Percentiles rank a stretch among this genome's conserved stretches.
Evolutionary conservation across 2,797 vertebrate species (phyloP).

Genomic region (Ctenopoma multispine): DNA sequence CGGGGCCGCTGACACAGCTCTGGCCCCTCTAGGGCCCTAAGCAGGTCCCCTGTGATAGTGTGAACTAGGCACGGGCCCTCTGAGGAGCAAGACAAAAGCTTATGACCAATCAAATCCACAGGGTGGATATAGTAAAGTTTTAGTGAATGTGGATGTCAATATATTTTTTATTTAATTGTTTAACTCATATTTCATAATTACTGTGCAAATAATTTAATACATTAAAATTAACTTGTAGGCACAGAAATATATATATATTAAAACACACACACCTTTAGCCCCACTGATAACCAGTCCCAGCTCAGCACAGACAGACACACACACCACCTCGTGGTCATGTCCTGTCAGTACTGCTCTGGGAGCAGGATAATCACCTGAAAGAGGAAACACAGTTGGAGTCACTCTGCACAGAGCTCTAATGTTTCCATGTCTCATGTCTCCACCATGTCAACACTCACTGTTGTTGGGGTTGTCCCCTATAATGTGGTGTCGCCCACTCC

Average conservation of each 20-base stretch:
- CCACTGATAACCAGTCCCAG: constrained; percentile 95
- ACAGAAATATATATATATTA: background rate
- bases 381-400: constrained; percentile 22
- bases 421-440: background rate
- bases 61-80: constrained; percentile 97
- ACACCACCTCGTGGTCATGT: constrained; percentile 95
- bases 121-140: too few relatives aligned
- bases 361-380: constrained; percentile 92
- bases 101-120: background rate
- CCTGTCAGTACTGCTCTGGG: constrained; percentile 94
- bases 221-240: background rate
- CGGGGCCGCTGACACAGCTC: constrained; percentile 92
- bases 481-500: constrained; percentile 98
- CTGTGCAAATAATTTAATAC: background rate
- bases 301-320: constrained; percentile 96
- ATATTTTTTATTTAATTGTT: background rate
- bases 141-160: background rate
- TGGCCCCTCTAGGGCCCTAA: constrained; percentile 93
- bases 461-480: constrained; percentile 99
- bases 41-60: constrained; percentile 95
- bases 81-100: constrained; percentile 57
- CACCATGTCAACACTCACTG: constrained; percentile 86
- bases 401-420: background rate
- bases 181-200: background rate
- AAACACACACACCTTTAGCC: constrained; percentile 90